A percentile compares a stretch with the other conserved stretches of the same genome.
These are phyloP conservation scores for Triplophysa yarkandensis DNA, from an alignment of 2,797 vertebrate genomes.

Conservation along the genomic window DNA sequence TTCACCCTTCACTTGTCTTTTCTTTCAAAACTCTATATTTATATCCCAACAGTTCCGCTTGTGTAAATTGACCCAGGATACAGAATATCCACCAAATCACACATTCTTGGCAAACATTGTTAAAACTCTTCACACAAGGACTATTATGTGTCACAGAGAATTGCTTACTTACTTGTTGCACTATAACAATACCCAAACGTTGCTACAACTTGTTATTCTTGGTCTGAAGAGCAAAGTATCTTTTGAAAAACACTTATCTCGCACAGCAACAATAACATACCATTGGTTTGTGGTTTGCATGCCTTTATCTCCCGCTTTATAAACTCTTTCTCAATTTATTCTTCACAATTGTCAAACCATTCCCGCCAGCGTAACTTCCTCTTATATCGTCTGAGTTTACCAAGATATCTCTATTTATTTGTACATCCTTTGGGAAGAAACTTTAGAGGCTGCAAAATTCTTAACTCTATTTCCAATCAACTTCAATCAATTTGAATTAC, in stretches of 20 bases:
- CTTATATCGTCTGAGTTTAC: slow-evolving; percentile 56
- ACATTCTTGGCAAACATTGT: slow-evolving; percentile 7
- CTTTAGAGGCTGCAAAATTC: slow-evolving; percentile 56
- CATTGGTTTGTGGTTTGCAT: slow-evolving; percentile 37
- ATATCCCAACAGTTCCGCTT: slow-evolving; percentile 55
- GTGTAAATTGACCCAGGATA: slow-evolving; percentile 51
- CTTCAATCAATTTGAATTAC: slow-evolving; percentile 33
- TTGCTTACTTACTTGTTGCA: slow-evolving; percentile 7
- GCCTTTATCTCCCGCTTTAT: not conserved
- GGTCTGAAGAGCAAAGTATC: slow-evolving; percentile 65
- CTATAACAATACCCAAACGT: slow-evolving; percentile 44
- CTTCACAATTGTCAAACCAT: slow-evolving; percentile 28
- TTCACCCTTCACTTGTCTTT: slow-evolving; percentile 29
- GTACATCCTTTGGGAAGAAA: slow-evolving; percentile 54
- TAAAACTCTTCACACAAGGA: not conserved
- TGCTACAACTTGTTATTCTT: slow-evolving; percentile 66
- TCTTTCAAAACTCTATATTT: slow-evolving; percentile 40
- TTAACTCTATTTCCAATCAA: slow-evolving; percentile 45
- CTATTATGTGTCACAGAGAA: not conserved
- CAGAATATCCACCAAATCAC: slow-evolving; percentile 10
- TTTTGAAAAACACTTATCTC: slow-evolving; percentile 60
- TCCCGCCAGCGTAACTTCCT: slow-evolving; percentile 51
- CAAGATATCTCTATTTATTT: slow-evolving; percentile 65
- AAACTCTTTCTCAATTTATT: slow-evolving; percentile 33
- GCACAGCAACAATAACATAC: slow-evolving; percentile 45